Percentiles rank a stretch among this genome's conserved stretches.
phyloP scores from a whole-genome alignment of 2,797 vertebrate species.

The Macrochelys suwanniensis region DNA sequence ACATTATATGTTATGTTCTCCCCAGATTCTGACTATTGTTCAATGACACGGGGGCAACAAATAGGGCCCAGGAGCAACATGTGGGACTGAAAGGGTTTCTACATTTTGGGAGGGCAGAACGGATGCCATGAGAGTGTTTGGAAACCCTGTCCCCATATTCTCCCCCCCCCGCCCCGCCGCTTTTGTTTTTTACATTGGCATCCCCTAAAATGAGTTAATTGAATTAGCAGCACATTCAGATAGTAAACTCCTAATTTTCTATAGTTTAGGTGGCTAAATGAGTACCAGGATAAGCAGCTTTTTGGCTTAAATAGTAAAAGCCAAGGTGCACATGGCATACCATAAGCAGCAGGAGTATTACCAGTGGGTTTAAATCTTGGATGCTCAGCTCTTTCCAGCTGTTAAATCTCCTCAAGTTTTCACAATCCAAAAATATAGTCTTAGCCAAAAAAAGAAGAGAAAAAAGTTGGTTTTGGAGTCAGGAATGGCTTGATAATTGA shows the following conservation, averaged over 20 bases:
- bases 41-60: not conserved
- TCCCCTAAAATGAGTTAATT: slow-evolving; percentile 55
- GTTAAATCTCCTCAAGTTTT: slow-evolving; percentile 40
- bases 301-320: slow-evolving; percentile 5
- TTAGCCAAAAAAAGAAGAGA: not conserved
- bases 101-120: not conserved
- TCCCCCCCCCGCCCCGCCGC: no score
- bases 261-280: not conserved
- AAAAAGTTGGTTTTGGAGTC: slow-evolving; percentile 23
- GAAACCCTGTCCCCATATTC: not conserved
- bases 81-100: not conserved
- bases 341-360: not conserved
- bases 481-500: not conserved
- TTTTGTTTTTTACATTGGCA: not conserved
- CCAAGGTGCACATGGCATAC: accelerated
- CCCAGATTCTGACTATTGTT: not conserved
- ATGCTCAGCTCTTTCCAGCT: not conserved
- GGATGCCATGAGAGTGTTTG: not conserved
- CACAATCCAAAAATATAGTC: slow-evolving; percentile 40
- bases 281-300: not conserved
- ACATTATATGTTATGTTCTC: not conserved
- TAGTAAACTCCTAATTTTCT: not conserved
- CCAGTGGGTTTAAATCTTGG: slow-evolving; percentile 21
- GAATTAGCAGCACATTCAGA: slow-evolving; percentile 42
- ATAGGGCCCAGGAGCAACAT: not conserved